These are phyloP conservation scores for Diabrotica undecimpunctata DNA, from an alignment of 1,140 invertebrate species.

Conservation along the genomic window DNA sequence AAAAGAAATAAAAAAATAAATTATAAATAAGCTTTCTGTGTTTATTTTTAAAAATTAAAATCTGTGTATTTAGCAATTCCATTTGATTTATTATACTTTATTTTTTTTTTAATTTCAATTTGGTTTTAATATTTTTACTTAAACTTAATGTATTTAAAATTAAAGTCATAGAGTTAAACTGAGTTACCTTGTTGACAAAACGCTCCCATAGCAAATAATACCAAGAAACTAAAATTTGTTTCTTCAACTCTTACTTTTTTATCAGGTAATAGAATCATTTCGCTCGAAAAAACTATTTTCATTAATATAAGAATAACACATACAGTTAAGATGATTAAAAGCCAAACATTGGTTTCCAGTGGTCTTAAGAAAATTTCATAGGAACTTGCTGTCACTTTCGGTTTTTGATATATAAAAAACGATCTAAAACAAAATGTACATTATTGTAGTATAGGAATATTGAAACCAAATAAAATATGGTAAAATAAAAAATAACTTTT, in stretches of 20 bases:
- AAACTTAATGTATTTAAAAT: too few relatives aligned
- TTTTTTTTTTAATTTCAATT: too few relatives aligned
- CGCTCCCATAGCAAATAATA: slow-evolving; percentile 32
- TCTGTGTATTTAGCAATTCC: too few relatives aligned
- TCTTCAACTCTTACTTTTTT: slow-evolving; percentile 15
- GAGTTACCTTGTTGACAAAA: slow-evolving; percentile 38
- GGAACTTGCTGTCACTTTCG: slow-evolving; percentile 53
- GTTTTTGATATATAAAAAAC: slow-evolving; percentile 59
- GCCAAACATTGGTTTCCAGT: slow-evolving; percentile 54
- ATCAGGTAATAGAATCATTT: neutral
- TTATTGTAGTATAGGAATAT: too few relatives aligned
- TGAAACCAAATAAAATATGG: too few relatives aligned
- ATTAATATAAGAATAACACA: slow-evolving; percentile 33
- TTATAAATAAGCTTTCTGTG: too few relatives aligned
- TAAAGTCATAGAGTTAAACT: too few relatives aligned
- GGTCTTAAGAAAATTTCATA: slow-evolving; percentile 58
- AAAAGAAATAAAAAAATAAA: too few relatives aligned
- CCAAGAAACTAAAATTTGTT: slow-evolving; percentile 30
- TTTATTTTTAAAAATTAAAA: too few relatives aligned
- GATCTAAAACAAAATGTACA: slow-evolving; percentile 44
- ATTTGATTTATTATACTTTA: too few relatives aligned
- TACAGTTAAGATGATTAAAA: slow-evolving; percentile 46
- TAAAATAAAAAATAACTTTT: too few relatives aligned
- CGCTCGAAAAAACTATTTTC: slow-evolving; percentile 15
- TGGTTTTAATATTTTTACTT: too few relatives aligned